These are phyloP conservation scores for Campoletis raptor DNA, from an alignment of 2,888 invertebrate species.

Conservation along the genomic window DNA sequence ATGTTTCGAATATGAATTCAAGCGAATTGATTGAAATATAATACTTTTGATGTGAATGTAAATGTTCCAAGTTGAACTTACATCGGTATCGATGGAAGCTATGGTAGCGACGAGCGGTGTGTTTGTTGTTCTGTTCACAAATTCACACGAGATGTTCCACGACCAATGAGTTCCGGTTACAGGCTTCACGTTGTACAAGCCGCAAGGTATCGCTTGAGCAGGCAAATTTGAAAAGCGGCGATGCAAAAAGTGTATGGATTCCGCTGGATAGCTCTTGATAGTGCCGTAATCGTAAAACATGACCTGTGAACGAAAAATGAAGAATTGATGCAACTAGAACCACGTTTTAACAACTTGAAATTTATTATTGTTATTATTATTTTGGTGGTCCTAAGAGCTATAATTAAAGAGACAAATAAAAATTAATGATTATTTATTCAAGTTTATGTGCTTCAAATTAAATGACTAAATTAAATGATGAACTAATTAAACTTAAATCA, in stretches of 20 bases:
- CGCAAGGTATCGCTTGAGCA: constrained; percentile 82
- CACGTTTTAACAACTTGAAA: neutral
- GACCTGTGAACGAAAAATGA: constrained; percentile 73
- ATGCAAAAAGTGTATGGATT: constrained; percentile 77
- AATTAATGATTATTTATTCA: too few relatives aligned
- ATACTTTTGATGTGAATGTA: neutral
- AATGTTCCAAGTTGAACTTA: constrained; percentile 62
- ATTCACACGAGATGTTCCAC: constrained; percentile 66
- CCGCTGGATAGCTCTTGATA: constrained; percentile 74
- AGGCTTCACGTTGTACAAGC: constrained; percentile 78
- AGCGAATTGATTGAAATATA: neutral
- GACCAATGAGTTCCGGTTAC: constrained; percentile 73
- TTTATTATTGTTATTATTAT: neutral
- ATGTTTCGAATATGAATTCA: too few relatives aligned
- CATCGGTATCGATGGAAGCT: constrained; percentile 72
- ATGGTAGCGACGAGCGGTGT: constrained; percentile 75
- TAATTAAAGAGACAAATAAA: neutral
- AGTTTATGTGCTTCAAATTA: too few relatives aligned
- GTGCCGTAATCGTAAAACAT: constrained; percentile 83
- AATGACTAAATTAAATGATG: too few relatives aligned
- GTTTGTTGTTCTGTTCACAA: constrained; percentile 68
- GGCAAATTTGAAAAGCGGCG: constrained; percentile 78
- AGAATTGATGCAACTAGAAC: neutral
- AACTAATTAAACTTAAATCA: too few relatives aligned
- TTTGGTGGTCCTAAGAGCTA: neutral